Conservation (phyloP, 1,140 invertebrate genomes). For the Dreissena rostriformis region DNA sequence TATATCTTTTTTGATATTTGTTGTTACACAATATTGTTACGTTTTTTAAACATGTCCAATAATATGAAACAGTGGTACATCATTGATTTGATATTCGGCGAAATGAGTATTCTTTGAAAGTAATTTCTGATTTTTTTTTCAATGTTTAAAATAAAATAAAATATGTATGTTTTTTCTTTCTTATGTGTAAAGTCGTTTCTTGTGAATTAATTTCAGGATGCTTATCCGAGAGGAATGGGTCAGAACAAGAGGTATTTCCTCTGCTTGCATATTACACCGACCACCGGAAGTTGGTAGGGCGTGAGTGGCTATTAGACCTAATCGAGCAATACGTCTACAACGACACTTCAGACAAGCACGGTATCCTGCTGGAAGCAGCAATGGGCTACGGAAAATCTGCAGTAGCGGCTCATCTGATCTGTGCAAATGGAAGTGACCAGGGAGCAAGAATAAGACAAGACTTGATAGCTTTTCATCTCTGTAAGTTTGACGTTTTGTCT, state of each 20-base stretch:
- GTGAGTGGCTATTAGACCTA: not conserved
- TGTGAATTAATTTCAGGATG: not conserved
- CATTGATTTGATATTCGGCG: too few relatives aligned
- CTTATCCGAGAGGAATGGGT: not conserved
- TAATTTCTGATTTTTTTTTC: too few relatives aligned
- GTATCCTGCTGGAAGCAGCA: constrained; percentile 15
- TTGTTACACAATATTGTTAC: too few relatives aligned
- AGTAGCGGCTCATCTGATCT: constrained; percentile 4
- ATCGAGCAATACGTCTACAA: not conserved
- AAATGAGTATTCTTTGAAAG: too few relatives aligned
- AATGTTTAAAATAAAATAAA: too few relatives aligned
- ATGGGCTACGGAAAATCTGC: constrained; percentile 39
- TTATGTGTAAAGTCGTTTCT: too few relatives aligned
- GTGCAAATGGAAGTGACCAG: not conserved
- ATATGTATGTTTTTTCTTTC: too few relatives aligned
- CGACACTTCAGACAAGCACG: not conserved
- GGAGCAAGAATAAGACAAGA: not conserved
- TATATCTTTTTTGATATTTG: too few relatives aligned
- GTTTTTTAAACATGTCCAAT: too few relatives aligned
- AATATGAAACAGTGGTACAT: too few relatives aligned
- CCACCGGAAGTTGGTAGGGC: not conserved
- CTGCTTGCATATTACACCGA: constrained; percentile 5
- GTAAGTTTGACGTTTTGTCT: constrained; percentile 23
- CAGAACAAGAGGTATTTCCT: not conserved
- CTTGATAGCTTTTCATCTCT: constrained; percentile 18